phyloP scores from a whole-genome alignment of 2,113 vertebrate species.

The Cinclus cinclus region DNA sequence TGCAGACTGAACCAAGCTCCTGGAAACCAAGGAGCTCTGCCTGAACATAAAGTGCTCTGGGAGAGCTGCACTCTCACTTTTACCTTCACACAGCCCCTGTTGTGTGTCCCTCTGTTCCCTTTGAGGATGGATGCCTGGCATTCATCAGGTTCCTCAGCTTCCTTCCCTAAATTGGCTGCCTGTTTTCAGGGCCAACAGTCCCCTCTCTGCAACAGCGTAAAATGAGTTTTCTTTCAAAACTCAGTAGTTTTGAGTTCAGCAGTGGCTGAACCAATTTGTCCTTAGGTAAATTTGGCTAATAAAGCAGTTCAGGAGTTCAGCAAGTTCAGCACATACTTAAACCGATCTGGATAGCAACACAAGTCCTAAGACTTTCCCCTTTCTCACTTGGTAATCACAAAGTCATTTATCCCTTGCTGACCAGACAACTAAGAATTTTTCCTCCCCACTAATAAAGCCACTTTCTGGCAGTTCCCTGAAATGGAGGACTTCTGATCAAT shows the following conservation, averaged over 20 bases:
- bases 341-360: neutral
- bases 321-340: neutral
- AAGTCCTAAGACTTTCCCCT: neutral
- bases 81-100: neutral
- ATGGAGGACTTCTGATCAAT: neutral
- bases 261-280: neutral
- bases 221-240: neutral
- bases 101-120: neutral
- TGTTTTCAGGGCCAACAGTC: neutral
- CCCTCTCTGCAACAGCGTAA: neutral
- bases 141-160: neutral
- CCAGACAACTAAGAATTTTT: neutral
- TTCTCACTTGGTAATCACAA: neutral
- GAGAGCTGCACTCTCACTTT: neutral
- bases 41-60: neutral
- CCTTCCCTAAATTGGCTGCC: neutral
- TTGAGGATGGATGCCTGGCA: neutral
- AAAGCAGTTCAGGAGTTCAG: neutral
- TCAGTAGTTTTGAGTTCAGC: neutral
- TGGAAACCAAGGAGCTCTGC: neutral
- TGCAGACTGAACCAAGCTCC: neutral
- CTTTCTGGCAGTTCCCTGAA: constrained; percentile 22
- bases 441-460: neutral
- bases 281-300: neutral
- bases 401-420: neutral